Conservation (phyloP, 2,888 invertebrate species). For the Nipponacmea schrenckii region DNA sequence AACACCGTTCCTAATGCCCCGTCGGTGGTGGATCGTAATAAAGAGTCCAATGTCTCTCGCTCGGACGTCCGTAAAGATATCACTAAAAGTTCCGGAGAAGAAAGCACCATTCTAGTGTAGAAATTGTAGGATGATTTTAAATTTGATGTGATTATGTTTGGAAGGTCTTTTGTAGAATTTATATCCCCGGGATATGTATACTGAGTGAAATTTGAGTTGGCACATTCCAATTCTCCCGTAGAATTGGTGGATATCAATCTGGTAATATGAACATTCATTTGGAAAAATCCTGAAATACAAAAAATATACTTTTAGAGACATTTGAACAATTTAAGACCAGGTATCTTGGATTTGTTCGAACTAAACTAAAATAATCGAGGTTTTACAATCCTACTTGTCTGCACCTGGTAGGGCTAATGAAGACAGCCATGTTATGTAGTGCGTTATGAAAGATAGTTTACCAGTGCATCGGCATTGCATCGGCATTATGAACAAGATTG, state of each 20-base stretch:
- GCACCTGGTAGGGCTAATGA: no score
- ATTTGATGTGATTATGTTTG: not conserved
- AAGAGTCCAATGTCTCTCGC: not conserved
- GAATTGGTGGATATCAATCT: not conserved
- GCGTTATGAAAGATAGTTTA: no score
- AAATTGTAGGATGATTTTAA: not conserved
- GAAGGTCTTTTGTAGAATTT: not conserved
- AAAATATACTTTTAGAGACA: not conserved
- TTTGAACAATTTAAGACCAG: no score
- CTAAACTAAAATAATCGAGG: no score
- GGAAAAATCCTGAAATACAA: not conserved
- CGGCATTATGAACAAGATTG: no score
- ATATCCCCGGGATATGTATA: not conserved
- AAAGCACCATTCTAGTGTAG: not conserved
- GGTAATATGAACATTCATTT: not conserved
- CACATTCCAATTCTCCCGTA: not conserved
- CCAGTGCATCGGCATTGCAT: no score
- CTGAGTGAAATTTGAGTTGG: not conserved
- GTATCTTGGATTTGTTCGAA: no score
- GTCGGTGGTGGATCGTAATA: not conserved
- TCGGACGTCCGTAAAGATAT: not conserved
- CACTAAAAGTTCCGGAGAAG: not conserved
- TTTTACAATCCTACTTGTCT: no score
- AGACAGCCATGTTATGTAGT: no score
- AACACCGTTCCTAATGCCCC: not conserved